phyloP scores from a whole-genome alignment of 2,113 vertebrate genomes.

The Myotis davidii region DNA sequence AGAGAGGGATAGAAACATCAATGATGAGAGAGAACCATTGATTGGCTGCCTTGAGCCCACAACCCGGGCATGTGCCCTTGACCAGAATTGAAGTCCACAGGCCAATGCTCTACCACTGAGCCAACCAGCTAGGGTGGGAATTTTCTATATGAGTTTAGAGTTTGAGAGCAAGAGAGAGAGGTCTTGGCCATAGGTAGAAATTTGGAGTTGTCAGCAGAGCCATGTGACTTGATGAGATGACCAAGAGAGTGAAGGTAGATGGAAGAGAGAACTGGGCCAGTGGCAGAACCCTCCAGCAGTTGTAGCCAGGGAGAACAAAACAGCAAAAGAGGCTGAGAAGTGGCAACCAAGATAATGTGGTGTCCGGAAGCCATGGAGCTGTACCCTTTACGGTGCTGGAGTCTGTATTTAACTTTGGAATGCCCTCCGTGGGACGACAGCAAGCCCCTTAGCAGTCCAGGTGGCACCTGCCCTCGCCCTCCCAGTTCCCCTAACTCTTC shows the following conservation, averaged over 20 bases:
- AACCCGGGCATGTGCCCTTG: too few species aligned
- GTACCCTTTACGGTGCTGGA: background rate
- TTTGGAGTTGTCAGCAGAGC: background rate
- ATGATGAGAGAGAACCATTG: too few species aligned
- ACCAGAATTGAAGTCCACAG: too few species aligned
- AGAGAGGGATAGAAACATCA: too few species aligned
- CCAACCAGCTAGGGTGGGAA: background rate
- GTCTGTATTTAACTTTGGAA: background rate
- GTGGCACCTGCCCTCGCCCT: too few species aligned
- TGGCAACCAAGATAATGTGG: background rate
- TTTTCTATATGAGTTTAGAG: background rate
- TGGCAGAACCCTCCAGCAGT: background rate
- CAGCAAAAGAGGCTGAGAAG: background rate
- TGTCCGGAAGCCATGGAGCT: background rate
- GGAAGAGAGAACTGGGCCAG: background rate
- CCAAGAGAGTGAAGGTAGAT: background rate
- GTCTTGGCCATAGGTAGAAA: background rate
- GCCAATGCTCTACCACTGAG: too few species aligned
- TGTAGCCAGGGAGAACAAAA: background rate
- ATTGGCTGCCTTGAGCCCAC: too few species aligned
- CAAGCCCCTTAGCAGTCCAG: background rate
- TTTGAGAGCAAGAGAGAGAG: background rate
- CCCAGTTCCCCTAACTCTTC: background rate
- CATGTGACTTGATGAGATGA: background rate
- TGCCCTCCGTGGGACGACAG: background rate